Conservation (phyloP, 2,888 invertebrate species). For the Orthonevra nobilis region DNA sequence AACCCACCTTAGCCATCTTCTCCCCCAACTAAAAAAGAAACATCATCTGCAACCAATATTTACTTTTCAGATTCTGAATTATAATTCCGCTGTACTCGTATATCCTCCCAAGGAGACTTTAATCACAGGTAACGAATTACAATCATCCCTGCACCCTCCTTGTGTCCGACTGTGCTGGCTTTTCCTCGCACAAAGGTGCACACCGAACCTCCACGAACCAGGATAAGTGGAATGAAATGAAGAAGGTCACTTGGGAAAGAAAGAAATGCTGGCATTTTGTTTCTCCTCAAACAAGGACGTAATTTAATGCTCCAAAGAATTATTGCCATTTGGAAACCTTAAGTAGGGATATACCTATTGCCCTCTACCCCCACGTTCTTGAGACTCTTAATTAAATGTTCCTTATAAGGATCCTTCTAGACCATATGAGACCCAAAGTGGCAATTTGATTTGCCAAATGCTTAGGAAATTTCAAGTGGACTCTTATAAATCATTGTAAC, state of each 20-base stretch:
- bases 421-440: conserved; percentile 25
- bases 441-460: conserved; percentile 16
- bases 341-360: conserved; percentile 11
- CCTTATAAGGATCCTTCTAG: not conserved
- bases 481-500: conserved; percentile 29
- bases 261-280: not conserved
- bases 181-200: not conserved
- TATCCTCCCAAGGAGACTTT: conserved; percentile 32
- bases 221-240: conserved; percentile 29
- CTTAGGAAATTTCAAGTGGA: conserved; percentile 4
- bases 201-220: not conserved
- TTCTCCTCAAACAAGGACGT: not conserved
- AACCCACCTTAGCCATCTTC: no score
- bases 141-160: not conserved
- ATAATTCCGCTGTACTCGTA: conserved; percentile 31
- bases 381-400: conserved; percentile 8
- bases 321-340: conserved; percentile 14
- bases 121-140: conserved; percentile 43
- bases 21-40: no score
- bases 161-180: not conserved
- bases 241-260: conserved; percentile 18
- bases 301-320: conserved; percentile 35
- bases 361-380: no score
- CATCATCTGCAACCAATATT: conserved; percentile 41
- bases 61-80: conserved; percentile 14